Conservation (phyloP, 2,797 vertebrate genomes). For the Lindbergichthys nudifrons region DNA sequence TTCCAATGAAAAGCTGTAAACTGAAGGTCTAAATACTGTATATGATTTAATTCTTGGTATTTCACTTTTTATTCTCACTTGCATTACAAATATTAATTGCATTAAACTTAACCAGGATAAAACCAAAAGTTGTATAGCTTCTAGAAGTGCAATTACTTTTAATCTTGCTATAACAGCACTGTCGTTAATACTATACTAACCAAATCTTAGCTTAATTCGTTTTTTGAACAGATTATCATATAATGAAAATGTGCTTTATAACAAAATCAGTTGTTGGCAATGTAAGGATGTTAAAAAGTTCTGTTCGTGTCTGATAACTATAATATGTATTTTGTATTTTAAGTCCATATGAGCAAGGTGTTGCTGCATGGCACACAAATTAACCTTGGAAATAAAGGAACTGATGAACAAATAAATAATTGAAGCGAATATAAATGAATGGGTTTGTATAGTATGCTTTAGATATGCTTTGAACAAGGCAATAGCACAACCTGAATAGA, state of each 20-base stretch:
- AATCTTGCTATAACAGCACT: not conserved
- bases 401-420: slow-evolving; percentile 3
- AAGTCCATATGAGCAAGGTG: not conserved
- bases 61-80: not conserved
- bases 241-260: not conserved
- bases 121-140: not conserved
- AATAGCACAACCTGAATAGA: slow-evolving; percentile 4
- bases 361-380: too few species aligned
- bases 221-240: too few species aligned
- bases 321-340: too few species aligned
- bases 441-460: not conserved
- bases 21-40: not conserved
- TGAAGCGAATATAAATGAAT: not conserved
- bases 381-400: too few species aligned
- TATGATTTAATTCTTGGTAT: not conserved
- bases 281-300: not conserved
- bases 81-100: not conserved
- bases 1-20: not conserved
- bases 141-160: not conserved
- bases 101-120: not conserved
- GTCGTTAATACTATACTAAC: too few species aligned
- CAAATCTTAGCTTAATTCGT: not conserved
- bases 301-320: not conserved
- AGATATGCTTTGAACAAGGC: slow-evolving; percentile 22
- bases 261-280: not conserved